Percentiles rank a stretch among this genome's conserved stretches.
Conservation (phyloP, 1,140 invertebrate species). For the Geopemphigus sp. region DNA sequence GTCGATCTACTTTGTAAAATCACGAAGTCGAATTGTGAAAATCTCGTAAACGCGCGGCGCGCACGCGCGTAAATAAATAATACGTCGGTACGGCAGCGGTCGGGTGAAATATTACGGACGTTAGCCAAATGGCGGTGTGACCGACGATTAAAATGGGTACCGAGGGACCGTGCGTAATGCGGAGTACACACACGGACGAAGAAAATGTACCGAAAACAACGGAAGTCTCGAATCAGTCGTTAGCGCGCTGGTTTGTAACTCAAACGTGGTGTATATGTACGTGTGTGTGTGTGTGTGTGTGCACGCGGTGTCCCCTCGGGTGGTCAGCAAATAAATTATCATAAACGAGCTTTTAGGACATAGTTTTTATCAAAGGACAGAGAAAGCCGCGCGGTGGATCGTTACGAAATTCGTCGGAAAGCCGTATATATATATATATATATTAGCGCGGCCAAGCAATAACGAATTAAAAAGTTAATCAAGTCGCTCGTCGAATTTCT, state of each 20-base stretch:
- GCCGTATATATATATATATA: too few relatives aligned
- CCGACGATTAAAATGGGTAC: background rate
- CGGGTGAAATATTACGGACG: too few relatives aligned
- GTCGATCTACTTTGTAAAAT: background rate
- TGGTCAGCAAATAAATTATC: constrained; percentile 11
- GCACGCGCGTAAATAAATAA: too few relatives aligned
- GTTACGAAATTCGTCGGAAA: background rate
- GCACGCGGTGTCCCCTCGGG: background rate
- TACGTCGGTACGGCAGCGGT: too few relatives aligned
- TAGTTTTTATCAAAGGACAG: background rate
- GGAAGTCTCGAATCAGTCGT: constrained; percentile 18
- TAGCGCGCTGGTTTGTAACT: background rate
- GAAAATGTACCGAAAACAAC: background rate
- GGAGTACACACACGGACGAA: background rate
- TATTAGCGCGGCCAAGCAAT: too few relatives aligned
- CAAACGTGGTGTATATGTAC: background rate
- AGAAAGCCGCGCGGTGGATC: too few relatives aligned
- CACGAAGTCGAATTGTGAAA: constrained; percentile 5
- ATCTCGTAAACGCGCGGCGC: background rate
- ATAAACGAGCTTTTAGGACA: constrained; percentile 16
- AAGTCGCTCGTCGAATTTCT: too few relatives aligned
- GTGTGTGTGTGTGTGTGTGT: too few relatives aligned
- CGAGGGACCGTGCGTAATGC: background rate
- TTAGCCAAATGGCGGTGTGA: too few relatives aligned
- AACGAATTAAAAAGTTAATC: too few relatives aligned